These are phyloP conservation scores for Emydoidea blandingii DNA, from an alignment of 2,797 vertebrate genomes.

Conservation along the genomic window DNA sequence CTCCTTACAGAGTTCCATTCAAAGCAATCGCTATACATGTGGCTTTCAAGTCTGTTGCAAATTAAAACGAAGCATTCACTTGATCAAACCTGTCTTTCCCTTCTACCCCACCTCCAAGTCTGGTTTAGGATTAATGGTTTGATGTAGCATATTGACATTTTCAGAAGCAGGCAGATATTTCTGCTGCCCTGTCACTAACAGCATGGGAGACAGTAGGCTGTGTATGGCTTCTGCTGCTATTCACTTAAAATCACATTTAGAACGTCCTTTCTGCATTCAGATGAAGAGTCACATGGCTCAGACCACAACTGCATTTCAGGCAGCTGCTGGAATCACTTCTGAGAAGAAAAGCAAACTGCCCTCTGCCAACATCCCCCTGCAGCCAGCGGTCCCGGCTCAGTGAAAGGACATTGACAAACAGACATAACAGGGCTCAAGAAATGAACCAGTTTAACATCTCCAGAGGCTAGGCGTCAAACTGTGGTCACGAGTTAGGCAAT, in stretches of 20 bases:
- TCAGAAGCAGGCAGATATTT: not conserved
- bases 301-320: not conserved
- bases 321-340: not conserved
- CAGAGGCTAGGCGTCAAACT: not conserved
- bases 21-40: not conserved
- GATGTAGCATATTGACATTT: slow-evolving; percentile 12
- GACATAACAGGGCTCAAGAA: not conserved
- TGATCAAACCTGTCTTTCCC: not conserved
- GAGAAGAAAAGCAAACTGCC: not conserved
- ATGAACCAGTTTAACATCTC: not conserved
- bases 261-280: not conserved
- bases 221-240: not conserved
- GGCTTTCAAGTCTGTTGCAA: slow-evolving; percentile 3
- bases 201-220: not conserved
- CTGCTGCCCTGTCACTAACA: not conserved
- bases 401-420: not conserved
- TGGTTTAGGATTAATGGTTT: not conserved
- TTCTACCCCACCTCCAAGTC: not conserved
- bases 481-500: not conserved
- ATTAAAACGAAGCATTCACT: not conserved
- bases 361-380: not conserved
- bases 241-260: not conserved
- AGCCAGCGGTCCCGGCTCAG: not conserved
- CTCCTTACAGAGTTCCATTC: not conserved
- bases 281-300: not conserved